Evolutionary conservation across 2,888 invertebrate genomes (phyloP).

Genomic region (Hirtodrosophila trivittata): DNA sequence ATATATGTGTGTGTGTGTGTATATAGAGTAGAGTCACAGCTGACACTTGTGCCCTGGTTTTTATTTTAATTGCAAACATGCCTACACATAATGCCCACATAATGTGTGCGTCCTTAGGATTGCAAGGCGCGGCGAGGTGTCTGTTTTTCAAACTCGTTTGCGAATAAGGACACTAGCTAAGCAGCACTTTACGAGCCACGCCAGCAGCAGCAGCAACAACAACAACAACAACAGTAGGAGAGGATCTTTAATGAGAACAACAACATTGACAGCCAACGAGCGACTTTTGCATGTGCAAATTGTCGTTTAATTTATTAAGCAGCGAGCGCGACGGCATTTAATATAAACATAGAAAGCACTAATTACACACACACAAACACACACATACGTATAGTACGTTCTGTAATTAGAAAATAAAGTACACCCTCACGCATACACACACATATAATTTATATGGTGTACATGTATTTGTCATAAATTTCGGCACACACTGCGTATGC

Average conservation of each 20-base stretch:
- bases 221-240: slow-evolving; percentile 14
- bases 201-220: slow-evolving; percentile 21
- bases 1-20: slow-evolving; percentile 8
- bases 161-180: slow-evolving; percentile 45
- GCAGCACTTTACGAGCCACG: slow-evolving; percentile 60
- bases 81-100: slow-evolving; percentile 54
- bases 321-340: slow-evolving; percentile 61
- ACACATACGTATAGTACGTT: slow-evolving; percentile 18
- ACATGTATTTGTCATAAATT: slow-evolving; percentile 41
- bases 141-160: slow-evolving; percentile 43
- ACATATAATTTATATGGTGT: slow-evolving; percentile 1
- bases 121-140: slow-evolving; percentile 4
- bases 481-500: slow-evolving; percentile 49
- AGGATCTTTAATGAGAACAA: slow-evolving; percentile 51
- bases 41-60: slow-evolving; percentile 60
- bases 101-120: slow-evolving; percentile 47
- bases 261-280: slow-evolving; percentile 43
- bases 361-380: slow-evolving; percentile 55
- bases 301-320: slow-evolving; percentile 78
- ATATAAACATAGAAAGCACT: slow-evolving; percentile 74
- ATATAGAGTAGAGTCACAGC: slow-evolving; percentile 30
- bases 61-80: slow-evolving; percentile 74
- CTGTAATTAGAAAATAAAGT: slow-evolving; percentile 71
- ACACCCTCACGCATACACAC: slow-evolving; percentile 33
- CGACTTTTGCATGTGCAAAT: slow-evolving; percentile 67